A percentile compares a stretch with the other conserved stretches of the same genome.
These are phyloP conservation scores for Nothoprocta perdicaria DNA, from an alignment of 2,113 vertebrate genomes.

Conservation along the genomic window DNA sequence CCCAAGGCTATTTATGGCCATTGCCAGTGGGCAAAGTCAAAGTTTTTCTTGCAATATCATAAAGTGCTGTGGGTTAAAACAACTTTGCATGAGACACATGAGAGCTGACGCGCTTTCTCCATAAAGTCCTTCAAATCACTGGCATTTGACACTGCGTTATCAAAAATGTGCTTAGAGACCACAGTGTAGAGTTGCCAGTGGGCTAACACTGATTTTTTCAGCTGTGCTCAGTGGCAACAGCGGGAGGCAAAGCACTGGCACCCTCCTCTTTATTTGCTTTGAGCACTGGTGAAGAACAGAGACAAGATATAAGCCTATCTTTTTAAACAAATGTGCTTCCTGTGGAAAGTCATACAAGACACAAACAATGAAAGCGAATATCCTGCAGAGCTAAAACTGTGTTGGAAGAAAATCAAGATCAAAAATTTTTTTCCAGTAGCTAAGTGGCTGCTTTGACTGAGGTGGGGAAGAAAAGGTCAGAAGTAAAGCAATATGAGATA, in stretches of 20 bases:
- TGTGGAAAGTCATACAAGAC: conserved; percentile 64
- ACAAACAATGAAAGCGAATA: conserved; percentile 50
- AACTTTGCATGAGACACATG: background rate
- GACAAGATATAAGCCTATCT: conserved; percentile 37
- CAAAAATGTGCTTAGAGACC: background rate
- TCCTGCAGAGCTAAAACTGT: conserved; percentile 12
- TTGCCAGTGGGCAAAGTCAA: background rate
- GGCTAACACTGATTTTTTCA: background rate
- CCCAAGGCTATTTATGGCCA: background rate
- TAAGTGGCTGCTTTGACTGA: conserved; percentile 7
- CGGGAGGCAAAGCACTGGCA: background rate
- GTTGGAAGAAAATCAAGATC: conserved; percentile 33
- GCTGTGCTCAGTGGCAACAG: background rate
- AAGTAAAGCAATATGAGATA: background rate
- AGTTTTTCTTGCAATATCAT: background rate
- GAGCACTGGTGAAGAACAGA: background rate
- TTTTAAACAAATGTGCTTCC: conserved; percentile 28
- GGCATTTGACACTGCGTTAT: background rate
- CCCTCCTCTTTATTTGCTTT: background rate
- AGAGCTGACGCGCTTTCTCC: background rate
- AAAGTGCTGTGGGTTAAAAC: background rate
- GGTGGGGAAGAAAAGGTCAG: conserved; percentile 32
- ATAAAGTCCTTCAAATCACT: background rate
- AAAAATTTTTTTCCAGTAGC: conserved; percentile 55
- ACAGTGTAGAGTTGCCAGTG: background rate